Base-by-base conservation (phyloP, 2,113 vertebrate genomes). In the Lycocorax pyrrhopterus region DNA sequence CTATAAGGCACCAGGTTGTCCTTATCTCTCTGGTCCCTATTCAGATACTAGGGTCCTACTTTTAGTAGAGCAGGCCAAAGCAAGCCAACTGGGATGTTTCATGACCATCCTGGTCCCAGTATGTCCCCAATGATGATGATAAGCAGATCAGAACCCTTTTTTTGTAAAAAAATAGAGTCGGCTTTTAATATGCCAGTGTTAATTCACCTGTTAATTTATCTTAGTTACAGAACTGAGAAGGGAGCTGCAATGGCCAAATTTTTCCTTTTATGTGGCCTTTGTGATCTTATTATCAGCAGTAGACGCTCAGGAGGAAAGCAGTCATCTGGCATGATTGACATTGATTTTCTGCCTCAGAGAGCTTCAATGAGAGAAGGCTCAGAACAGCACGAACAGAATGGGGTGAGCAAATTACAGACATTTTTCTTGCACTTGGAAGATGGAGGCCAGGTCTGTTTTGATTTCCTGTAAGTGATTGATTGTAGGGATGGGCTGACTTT, bases 311-410 rank as follows among this genome's bases (percentile, higher is more conserved):
- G 87, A 97, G 93, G 56, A 90, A 56, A 73, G 66, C 53, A 66
- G 76, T 93, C 79, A 79, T 84, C 86, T 96, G 90, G 76, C 37
- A 12, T 76, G 86, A 92, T 2, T 95, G 93, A 51, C 90, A 81
- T 23, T 47, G 83, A 93, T 95, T 93, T 96, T 94, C 73, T 90
- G 76, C 64, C 68, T 94, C 82, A 33, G 87, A 52, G 49, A 80
- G 33, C 84, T 88, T 95, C 79, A 88, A 43, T 93, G 35, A 37
- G 59, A 77, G 63, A 73, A 80, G 79, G 68, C 51, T 91, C 75
- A 37, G 43, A 69, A 29, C 78, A 90, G n/a, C 71, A 87, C 63
- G 91, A 94, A 86, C 72, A 91, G 53, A 83, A 55, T 0, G 0
- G 41, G 7, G 16, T 72, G 41, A 93, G 52, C 37, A 93, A 89